phyloP scores from a whole-genome alignment of 2,113 vertebrate species.

The Chloropsis hardwickii region DNA sequence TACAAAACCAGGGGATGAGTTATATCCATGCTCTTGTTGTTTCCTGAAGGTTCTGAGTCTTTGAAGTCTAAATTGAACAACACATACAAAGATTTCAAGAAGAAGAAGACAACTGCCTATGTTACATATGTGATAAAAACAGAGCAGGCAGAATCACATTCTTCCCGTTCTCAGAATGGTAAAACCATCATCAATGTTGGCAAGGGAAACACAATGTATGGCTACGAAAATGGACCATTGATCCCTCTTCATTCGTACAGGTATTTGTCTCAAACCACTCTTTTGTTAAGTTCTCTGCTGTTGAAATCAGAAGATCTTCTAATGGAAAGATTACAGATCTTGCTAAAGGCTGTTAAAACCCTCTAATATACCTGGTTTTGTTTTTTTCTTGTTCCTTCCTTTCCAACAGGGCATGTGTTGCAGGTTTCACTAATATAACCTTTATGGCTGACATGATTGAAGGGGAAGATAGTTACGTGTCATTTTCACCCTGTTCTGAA shows the following conservation, averaged over 20 bases:
- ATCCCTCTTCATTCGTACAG: constrained; percentile 69
- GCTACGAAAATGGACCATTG: constrained; percentile 71
- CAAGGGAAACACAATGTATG: neutral
- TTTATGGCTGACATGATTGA: neutral
- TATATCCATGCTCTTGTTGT: neutral
- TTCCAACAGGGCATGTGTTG: constrained; percentile 68
- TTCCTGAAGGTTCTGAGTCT: neutral
- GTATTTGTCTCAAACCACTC: constrained; percentile 34
- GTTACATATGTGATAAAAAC: constrained; percentile 56
- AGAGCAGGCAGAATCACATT: neutral
- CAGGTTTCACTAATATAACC: constrained; percentile 74
- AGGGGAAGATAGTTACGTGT: constrained; percentile 55
- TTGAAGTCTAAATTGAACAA: constrained; percentile 48
- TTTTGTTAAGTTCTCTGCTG: neutral
- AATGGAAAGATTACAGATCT: neutral
- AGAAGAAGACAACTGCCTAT: constrained; percentile 38
- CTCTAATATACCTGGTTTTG: neutral
- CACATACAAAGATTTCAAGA: constrained; percentile 71
- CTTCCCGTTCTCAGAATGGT: neutral
- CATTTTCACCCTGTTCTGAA: constrained; percentile 62
- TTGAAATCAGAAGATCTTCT: neutral
- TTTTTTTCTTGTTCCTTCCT: neutral
- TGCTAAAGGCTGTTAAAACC: neutral
- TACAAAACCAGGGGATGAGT: neutral
- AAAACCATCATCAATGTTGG: constrained; percentile 60